A percentile compares a stretch with the other conserved stretches of the same genome.
Conservation (phyloP, 2,113 vertebrate species). For the Scatophagus argus region DNA sequence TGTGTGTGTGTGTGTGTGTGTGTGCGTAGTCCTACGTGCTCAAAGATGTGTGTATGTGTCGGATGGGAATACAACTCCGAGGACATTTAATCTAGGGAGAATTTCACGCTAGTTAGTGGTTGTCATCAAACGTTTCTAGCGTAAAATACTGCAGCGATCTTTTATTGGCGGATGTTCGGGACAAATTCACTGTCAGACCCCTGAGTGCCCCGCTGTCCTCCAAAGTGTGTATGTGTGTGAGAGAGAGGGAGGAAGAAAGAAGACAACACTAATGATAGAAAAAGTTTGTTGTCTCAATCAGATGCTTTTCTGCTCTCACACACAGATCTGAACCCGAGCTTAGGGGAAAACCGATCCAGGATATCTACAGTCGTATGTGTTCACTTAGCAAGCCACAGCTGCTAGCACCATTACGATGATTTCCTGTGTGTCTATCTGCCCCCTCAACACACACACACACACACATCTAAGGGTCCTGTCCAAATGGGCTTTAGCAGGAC, state of each 20-base stretch:
- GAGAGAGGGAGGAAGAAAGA: background rate
- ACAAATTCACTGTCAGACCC: conserved; percentile 68
- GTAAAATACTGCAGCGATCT: conserved; percentile 78
- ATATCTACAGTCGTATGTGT: conserved; percentile 79
- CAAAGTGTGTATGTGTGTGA: conserved; percentile 19
- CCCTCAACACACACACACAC: conserved; percentile 50
- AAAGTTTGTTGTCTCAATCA: conserved; percentile 40
- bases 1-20: conserved; percentile 25
- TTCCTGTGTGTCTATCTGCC: conserved; percentile 73
- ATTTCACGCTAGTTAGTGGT: conserved; percentile 86
- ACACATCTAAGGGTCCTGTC: conserved; percentile 75
- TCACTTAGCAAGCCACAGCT: conserved; percentile 83
- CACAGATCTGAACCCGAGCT: conserved; percentile 72
- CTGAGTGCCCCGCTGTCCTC: conserved; percentile 61
- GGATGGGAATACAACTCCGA: conserved; percentile 74
- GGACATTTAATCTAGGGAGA: conserved; percentile 86
- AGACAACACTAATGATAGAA: conserved; percentile 9
- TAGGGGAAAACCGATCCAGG: conserved; percentile 65
- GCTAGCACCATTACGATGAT: conserved; percentile 81
- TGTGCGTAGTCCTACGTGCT: conserved; percentile 32
- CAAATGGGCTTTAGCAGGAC: conserved; percentile 79
- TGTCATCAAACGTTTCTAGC: conserved; percentile 84
- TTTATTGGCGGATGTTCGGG: conserved; percentile 73
- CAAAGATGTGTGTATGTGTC: conserved; percentile 61
- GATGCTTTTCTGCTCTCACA: conserved; percentile 34